phyloP scores from a whole-genome alignment of 1,140 invertebrate genomes.

The Homarus americanus region DNA sequence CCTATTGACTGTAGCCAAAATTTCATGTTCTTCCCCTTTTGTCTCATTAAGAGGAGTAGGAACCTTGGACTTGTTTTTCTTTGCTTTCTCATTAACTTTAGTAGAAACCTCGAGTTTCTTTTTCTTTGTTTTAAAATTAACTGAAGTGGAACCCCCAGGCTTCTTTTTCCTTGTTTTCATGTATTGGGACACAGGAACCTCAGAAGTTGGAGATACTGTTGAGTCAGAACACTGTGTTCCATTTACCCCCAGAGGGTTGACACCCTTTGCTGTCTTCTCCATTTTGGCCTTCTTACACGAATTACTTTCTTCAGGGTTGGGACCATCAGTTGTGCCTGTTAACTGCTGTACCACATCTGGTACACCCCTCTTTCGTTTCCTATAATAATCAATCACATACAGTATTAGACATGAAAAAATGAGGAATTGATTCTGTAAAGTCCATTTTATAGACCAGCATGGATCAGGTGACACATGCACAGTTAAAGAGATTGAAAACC shows the following conservation, averaged over 20 bases:
- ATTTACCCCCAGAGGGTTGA: background rate
- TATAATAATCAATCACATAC: background rate
- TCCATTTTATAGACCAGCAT: too few species aligned
- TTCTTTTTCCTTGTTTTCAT: background rate
- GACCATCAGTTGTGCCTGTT: background rate
- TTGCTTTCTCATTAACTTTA: too few species aligned
- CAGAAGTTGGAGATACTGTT: background rate
- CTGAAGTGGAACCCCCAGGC: too few species aligned
- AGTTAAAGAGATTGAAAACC: too few species aligned
- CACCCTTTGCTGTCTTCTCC: background rate
- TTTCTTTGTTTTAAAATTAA: too few species aligned
- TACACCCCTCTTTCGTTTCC: background rate
- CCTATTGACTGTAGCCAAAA: too few species aligned
- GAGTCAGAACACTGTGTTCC: background rate
- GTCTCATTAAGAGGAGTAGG: too few species aligned
- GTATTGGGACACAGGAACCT: background rate
- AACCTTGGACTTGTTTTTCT: too few species aligned
- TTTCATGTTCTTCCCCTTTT: too few species aligned
- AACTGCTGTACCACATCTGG: background rate
- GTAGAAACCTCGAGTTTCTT: too few species aligned
- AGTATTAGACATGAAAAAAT: background rate
- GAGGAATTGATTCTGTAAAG: too few species aligned
- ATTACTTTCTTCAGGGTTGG: background rate
- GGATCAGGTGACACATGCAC: too few species aligned
- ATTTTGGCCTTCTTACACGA: background rate